Evolutionary conservation across 2,113 vertebrate genomes (phyloP).

Genomic region (Pungitius pungitius): DNA sequence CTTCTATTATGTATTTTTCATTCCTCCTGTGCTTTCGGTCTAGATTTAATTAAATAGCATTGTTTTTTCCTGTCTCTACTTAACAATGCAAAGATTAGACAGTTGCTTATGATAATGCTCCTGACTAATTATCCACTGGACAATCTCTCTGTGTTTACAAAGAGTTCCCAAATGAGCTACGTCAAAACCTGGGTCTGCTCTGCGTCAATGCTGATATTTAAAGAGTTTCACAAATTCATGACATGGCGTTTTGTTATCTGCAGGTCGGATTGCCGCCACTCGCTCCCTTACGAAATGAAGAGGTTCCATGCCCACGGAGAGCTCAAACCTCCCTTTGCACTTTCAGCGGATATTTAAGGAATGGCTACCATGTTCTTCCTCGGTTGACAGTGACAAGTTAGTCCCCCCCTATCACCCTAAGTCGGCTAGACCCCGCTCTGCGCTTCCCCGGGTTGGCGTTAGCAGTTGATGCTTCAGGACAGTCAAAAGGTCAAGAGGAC

Average conservation of each 20-base stretch:
- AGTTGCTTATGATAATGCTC: constrained; percentile 67
- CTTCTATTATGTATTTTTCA: constrained; percentile 13
- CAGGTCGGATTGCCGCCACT: constrained; percentile 65
- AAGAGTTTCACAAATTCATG: constrained; percentile 67
- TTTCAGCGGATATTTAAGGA: constrained; percentile 52
- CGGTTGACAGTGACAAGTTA: constrained; percentile 45
- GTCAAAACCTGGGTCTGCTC: constrained; percentile 26
- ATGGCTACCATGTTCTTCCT: constrained; percentile 51
- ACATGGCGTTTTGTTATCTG: constrained; percentile 66
- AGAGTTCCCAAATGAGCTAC: constrained; percentile 57
- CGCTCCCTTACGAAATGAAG: constrained; percentile 56
- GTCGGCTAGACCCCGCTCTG: constrained; percentile 31
- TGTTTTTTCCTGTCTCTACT: constrained; percentile 32
- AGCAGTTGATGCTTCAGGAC: constrained; percentile 46
- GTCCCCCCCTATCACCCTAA: constrained; percentile 22
- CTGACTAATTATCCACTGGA: constrained; percentile 55
- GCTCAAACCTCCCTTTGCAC: constrained; percentile 41
- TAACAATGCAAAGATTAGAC: constrained; percentile 63
- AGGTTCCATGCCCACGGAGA: constrained; percentile 70
- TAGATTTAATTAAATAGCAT: constrained; percentile 69
- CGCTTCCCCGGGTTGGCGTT: constrained; percentile 50
- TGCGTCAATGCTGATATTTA: constrained; percentile 41
- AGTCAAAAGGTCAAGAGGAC: constrained; percentile 68
- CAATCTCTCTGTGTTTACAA: constrained; percentile 68
- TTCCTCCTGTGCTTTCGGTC: constrained; percentile 43